A percentile compares a stretch with the other conserved stretches of the same genome.
phyloP scores from a whole-genome alignment of 2,888 invertebrate species.

The Pseudococcus jackbeardsleyi region DNA sequence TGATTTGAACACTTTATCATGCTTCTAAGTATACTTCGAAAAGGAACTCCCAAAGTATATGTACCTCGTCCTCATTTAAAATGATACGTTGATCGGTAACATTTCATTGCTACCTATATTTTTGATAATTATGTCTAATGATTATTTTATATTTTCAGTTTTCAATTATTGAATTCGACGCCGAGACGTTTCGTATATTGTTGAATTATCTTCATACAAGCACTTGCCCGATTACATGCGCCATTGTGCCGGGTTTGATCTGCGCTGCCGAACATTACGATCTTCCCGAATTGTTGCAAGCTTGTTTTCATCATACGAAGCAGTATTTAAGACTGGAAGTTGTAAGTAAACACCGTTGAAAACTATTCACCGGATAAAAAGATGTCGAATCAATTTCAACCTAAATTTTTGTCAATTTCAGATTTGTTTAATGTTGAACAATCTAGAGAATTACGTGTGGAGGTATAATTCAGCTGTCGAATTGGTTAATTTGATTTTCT shows the following conservation, averaged over 20 bases:
- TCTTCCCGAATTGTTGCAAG: slow-evolving; percentile 90
- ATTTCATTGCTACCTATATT: background rate
- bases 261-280: slow-evolving; percentile 96
- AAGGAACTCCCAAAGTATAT: too few relatives aligned
- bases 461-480: slow-evolving; percentile 94
- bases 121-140: background rate
- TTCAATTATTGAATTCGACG: slow-evolving; percentile 94
- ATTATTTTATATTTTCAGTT: slow-evolving; percentile 75
- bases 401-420: slow-evolving; percentile 69
- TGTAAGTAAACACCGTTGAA: slow-evolving; percentile 72
- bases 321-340: slow-evolving; percentile 93
- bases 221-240: slow-evolving; percentile 91
- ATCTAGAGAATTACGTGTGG: slow-evolving; percentile 95
- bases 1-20: too few relatives aligned
- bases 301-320: slow-evolving; percentile 95
- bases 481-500: slow-evolving; percentile 93
- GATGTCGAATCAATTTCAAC: background rate
- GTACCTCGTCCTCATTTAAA: too few relatives aligned
- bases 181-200: slow-evolving; percentile 91
- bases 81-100: too few relatives aligned
- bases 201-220: slow-evolving; percentile 94
- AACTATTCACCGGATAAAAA: background rate
- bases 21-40: too few relatives aligned
- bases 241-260: slow-evolving; percentile 91
- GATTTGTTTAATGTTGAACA: slow-evolving; percentile 93